Evolutionary conservation across 2,797 vertebrate genomes (phyloP).

Genomic region (Gallinago nigripennis): DNA sequence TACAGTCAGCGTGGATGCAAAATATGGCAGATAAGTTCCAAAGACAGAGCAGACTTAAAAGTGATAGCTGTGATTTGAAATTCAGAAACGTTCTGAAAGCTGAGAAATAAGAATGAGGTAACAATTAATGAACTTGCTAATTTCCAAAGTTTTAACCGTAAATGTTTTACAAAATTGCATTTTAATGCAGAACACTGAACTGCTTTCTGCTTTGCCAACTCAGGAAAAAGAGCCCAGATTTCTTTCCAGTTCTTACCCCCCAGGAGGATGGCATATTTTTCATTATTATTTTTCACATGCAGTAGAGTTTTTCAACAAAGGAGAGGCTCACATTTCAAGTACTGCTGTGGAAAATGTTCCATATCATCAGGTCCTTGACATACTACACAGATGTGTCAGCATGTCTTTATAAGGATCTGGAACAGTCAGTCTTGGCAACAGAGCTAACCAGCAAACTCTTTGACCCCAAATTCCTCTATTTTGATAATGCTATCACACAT

Average conservation of each 20-base stretch:
- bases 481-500: slow-evolving; percentile 28
- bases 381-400: slow-evolving; percentile 3
- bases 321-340: neutral
- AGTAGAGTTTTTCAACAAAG: neutral
- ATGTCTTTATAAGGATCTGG: slow-evolving; percentile 57
- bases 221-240: neutral
- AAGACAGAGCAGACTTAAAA: neutral
- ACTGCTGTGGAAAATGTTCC: slow-evolving; percentile 17
- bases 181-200: neutral
- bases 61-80: neutral
- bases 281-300: neutral
- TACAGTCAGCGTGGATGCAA: neutral
- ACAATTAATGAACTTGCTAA: neutral
- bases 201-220: neutral
- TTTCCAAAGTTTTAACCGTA: neutral
- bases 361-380: slow-evolving; percentile 37
- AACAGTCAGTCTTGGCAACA: slow-evolving; percentile 36
- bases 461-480: slow-evolving; percentile 50
- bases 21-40: neutral
- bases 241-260: neutral
- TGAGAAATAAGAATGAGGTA: neutral
- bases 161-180: neutral
- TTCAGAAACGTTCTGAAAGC: neutral
- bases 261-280: neutral
- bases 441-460: slow-evolving; percentile 17